These are phyloP conservation scores for Nomada fabriciana DNA, from an alignment of 2,888 invertebrate genomes.

Conservation along the genomic window DNA sequence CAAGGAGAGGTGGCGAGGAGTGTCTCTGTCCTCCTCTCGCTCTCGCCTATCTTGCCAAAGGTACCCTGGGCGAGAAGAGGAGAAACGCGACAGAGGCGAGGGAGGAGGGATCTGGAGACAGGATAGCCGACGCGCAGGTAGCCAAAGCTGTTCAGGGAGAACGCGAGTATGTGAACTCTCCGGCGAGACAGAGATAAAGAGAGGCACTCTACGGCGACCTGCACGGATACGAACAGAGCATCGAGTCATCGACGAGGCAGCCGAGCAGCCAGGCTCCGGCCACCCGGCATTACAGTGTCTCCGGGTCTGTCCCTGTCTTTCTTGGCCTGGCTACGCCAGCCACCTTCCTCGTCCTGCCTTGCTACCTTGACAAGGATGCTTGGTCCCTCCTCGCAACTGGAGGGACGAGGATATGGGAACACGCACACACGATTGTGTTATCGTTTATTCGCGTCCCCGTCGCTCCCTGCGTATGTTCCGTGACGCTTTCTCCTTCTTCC, in stretches of 20 bases:
- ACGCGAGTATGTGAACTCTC: conserved; percentile 26
- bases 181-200: conserved; percentile 50
- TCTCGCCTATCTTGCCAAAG: conserved; percentile 4
- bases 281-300: conserved; percentile 79
- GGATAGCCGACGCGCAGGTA: conserved; percentile 75
- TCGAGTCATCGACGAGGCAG: conserved; percentile 79
- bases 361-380: conserved; percentile 65
- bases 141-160: conserved; percentile 67
- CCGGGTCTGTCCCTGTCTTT: conserved; percentile 51
- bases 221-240: conserved; percentile 78
- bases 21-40: conserved; percentile 34
- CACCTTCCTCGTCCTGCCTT: conserved; percentile 42
- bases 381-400: conserved; percentile 3
- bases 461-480: conserved; percentile 3
- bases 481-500: conserved; percentile 39
- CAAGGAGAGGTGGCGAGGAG: conserved; percentile 50
- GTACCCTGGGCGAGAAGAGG: conserved; percentile 41
- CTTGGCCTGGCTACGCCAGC: conserved; percentile 38
- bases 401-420: conserved; percentile 28
- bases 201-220: conserved; percentile 60
- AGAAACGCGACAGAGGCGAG: conserved; percentile 31
- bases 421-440: conserved; percentile 44
- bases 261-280: conserved; percentile 70
- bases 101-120: conserved; percentile 41
- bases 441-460: conserved; percentile 16